phyloP scores from a whole-genome alignment of 2,797 vertebrate genomes.

The Catharus ustulatus region DNA sequence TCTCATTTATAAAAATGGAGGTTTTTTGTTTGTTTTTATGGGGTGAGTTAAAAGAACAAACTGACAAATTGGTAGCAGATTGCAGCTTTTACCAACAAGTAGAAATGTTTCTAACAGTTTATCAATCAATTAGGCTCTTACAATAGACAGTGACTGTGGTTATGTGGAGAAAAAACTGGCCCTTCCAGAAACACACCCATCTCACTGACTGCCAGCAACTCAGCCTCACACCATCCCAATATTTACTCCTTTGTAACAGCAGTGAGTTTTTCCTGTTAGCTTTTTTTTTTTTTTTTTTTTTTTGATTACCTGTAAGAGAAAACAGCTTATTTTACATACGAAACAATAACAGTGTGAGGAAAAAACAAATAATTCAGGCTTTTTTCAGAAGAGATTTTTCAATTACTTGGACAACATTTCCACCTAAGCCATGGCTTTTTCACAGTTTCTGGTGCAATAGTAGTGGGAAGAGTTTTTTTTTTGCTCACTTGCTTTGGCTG shows the following conservation, averaged over 20 bases:
- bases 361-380: neutral
- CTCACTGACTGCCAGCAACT: constrained; percentile 49
- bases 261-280: neutral
- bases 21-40: constrained; percentile 56
- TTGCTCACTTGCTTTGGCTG: constrained; percentile 49
- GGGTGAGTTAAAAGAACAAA: constrained; percentile 20
- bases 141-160: constrained; percentile 70
- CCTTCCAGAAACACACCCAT: constrained; percentile 70
- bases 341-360: constrained; percentile 29
- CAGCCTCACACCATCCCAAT: constrained; percentile 58
- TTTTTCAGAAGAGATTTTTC: constrained; percentile 56
- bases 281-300: neutral
- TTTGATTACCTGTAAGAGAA: constrained; percentile 38
- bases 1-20: constrained; percentile 60
- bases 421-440: constrained; percentile 65
- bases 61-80: constrained; percentile 79
- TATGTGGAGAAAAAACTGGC: constrained; percentile 68
- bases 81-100: constrained; percentile 76
- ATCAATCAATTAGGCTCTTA: constrained; percentile 53
- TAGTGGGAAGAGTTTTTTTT: constrained; percentile 53
- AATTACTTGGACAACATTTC: constrained; percentile 69
- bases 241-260: constrained; percentile 36
- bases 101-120: constrained; percentile 80
- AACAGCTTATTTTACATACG: constrained; percentile 22
- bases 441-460: constrained; percentile 47